Evolutionary conservation across 2,888 invertebrate species (phyloP).

Genomic region (Leptopilina myrica): DNA sequence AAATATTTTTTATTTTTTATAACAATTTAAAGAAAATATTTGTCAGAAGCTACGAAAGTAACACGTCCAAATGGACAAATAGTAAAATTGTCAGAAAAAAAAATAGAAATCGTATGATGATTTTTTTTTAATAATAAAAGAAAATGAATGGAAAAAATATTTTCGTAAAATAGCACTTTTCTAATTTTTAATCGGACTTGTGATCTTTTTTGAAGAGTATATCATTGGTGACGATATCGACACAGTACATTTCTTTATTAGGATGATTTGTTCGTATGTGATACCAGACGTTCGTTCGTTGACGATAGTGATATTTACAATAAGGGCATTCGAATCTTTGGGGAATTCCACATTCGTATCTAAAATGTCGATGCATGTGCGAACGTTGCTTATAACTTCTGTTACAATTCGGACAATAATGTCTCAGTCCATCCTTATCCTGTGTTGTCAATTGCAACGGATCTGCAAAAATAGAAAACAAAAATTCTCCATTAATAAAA

Average conservation of each 20-base stretch:
- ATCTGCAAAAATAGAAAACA: slow-evolving; percentile 12
- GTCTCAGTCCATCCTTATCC: slow-evolving; percentile 55
- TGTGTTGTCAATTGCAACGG: background rate
- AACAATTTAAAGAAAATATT: too few species aligned
- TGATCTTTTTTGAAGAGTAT: background rate
- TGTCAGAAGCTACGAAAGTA: too few species aligned
- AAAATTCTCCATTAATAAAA: slow-evolving; percentile 4
- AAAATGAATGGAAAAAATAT: background rate
- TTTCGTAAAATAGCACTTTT: background rate
- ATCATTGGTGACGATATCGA: slow-evolving; percentile 69
- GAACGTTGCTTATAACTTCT: slow-evolving; percentile 81
- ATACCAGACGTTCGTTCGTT: slow-evolving; percentile 72
- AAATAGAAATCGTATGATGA: too few species aligned
- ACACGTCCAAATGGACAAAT: too few species aligned
- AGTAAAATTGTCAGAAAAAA: too few species aligned
- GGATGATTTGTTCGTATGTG: slow-evolving; percentile 72
- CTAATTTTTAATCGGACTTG: background rate
- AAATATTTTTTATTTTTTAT: too few species aligned
- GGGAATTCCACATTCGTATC: slow-evolving; percentile 74
- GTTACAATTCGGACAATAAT: slow-evolving; percentile 79
- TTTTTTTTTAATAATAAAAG: too few species aligned
- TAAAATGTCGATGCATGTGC: slow-evolving; percentile 80
- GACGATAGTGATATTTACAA: slow-evolving; percentile 71
- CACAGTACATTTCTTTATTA: slow-evolving; percentile 68
- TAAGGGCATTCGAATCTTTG: slow-evolving; percentile 74